Base-by-base conservation (phyloP, 2,797 vertebrate species). In the Enteromius fasciolatus region DNA sequence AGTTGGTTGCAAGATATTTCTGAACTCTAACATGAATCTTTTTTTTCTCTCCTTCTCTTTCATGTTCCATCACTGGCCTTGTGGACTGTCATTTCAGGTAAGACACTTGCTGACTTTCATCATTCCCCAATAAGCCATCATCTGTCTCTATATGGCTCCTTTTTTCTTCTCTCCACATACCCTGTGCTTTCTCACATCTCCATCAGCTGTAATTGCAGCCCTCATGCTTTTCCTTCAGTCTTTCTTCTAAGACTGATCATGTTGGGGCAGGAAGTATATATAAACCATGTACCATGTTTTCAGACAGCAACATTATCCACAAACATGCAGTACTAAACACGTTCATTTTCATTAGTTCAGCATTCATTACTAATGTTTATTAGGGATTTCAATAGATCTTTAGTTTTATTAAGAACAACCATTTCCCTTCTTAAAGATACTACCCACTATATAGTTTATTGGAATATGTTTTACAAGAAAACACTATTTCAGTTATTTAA, bases 71-170 rank as follows among this genome's bases (percentile, higher is more conserved):
- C 87, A 88, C 83, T 87, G 89, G 85, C 88, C 69, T 86, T 84
- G 84, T 85, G 90, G 86, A 92, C 87, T 61, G 86, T 89, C n/a
- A 88, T 74, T 81, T 91, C 93, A 95, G 95, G 94, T 95, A 95
- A 95, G 94, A 88, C 90, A 88, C 90, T 91, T 88, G 85, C 88
- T 89, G 85, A 85, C 91, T 92, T 92, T 92, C 76, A 91, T 93
- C 87, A 89, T 76, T 86, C 67, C 81, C 76, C 88, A 88, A 87
- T 89, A 84, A 91, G 73, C 67, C 18, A 17, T 54, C 68, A 67
- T 86, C 63, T 77, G 18, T 88, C 82, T 79, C 84, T 85, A 76
- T 80, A 80, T 85, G 83, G 28, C 57, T 73, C 81, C 80, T 54
- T 83, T 88, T 86, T 88, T 73, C 68, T 59, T 33, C 39, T 78